Evolutionary conservation across 1,140 invertebrate species (phyloP), one percentile per base, ranked within the genome.

Genomic region (Penaeus vannamei): DNA sequence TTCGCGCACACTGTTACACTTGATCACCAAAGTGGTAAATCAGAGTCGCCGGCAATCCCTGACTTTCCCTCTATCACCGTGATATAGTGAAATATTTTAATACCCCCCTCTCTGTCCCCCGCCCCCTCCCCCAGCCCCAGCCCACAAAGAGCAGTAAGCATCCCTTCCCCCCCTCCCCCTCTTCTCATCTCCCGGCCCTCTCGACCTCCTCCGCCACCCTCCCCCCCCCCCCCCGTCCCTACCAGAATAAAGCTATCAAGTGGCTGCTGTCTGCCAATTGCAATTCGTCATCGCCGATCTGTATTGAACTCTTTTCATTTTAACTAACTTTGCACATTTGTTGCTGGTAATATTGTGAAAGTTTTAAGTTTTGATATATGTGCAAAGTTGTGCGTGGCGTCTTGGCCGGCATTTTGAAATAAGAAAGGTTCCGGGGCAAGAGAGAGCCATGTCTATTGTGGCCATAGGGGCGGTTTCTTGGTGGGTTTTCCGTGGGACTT

Each of bases 311-410:
- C 87, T 88, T 88, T 88, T 88, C 87, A 88, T 88, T 88, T 88
- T 88, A 88, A 88, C 87, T 88, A 88, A 88, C 87, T 88, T 88
- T 88, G 87, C 87, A 88, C 87, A 88, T 88, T 88, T 88, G 87
- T 88, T 88, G 87, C 87, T 88, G 87, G 87, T 88, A 88, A 88
- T 88, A 88, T 88, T 88, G 87, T 88, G 87, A 88, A 88, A 88
- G 87, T 88, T 88, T 88, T 88, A 88, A 88, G 87, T 88, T 88
- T 88, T 88, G 87, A 88, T 88, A 88, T 88, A 88, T 88, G 87
- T 88, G 87, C 64, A 77, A 88, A 88, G 87, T 88, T 88, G 87
- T 88, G 87, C 87, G 80, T 88, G 87, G 87, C 87, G 87, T 88
- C 87, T 88, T 88, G 87, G 87, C 87, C 87, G 81, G 87, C 87